Percentiles rank a stretch among this genome's conserved stretches.
Conservation (phyloP, 2,113 vertebrate species). For the Ptyas mucosa region DNA sequence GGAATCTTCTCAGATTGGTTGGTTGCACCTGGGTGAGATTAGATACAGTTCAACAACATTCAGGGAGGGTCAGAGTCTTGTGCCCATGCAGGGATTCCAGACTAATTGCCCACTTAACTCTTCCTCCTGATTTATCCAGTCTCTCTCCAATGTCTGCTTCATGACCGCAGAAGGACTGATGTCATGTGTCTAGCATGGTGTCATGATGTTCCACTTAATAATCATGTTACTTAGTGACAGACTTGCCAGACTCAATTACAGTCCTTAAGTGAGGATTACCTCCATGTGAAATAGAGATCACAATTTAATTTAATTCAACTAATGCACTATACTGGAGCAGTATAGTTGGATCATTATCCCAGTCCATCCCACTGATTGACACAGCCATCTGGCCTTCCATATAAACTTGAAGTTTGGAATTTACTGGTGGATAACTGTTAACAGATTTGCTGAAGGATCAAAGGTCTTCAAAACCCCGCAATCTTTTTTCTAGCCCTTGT, state of each 20-base stretch:
- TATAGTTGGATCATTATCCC: background rate
- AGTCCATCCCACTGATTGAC: background rate
- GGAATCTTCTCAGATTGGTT: background rate
- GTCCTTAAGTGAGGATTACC: background rate
- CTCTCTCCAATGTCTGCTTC: background rate
- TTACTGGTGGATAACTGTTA: background rate
- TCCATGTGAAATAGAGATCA: background rate
- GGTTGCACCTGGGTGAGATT: background rate
- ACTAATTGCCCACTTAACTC: background rate
- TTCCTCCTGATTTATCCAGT: background rate
- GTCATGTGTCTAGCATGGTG: background rate
- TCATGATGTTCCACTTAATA: background rate
- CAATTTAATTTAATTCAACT: background rate
- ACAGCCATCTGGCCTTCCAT: background rate
- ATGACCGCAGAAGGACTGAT: background rate
- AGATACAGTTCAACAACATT: background rate
- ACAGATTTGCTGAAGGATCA: background rate
- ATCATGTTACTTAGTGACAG: background rate
- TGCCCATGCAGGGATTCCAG: background rate
- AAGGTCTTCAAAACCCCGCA: background rate
- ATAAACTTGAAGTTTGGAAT: background rate
- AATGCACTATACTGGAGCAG: background rate
- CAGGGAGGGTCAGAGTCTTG: background rate
- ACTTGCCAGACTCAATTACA: background rate
- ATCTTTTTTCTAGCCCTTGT: background rate